Base-by-base conservation (phyloP, 2,113 vertebrate genomes). In the Syngnathus typhle region DNA sequence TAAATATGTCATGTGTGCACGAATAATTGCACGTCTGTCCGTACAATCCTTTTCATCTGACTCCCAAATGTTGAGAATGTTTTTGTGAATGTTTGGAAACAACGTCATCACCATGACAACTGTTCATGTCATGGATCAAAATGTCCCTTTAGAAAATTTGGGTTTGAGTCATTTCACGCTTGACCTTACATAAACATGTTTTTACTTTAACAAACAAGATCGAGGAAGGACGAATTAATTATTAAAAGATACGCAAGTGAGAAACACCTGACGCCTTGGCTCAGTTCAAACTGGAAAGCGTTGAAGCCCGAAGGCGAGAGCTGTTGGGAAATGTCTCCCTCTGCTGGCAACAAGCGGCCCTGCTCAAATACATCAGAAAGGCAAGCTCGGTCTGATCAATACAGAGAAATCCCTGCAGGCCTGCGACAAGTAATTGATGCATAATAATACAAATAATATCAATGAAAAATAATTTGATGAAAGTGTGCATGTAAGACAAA, bases 271-370 rank as follows among this genome's bases (percentile, higher is more conserved):
- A 4, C 23, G 49, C n/a, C 52, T 23, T 5, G n/a, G 52, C 52
- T 21, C n/a, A 10, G 21, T 3, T 23, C 23, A 54, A 39, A n/a
- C 27, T 32, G 27, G 6, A 10, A 16, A 18, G 12, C 11, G 6
- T 43, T 62, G 39, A 62, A 62, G 8, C 38, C 13, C 19, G 13
- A 7, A n/a, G 60, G 38, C 39, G 43, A 21, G 21, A 70, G n/a
- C 19, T 32, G 51, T 78, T 63, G 47, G 69, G 51, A 79, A 76
- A 73, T 27, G 55, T 64, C 76, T 15, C 85, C 79, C 79, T 76
- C 85, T 83, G 16, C 61, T 80, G 86, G 8, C 5, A 21, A 64
- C 2, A 27, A 6, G 11, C 21, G 15, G 3, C 8, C 19, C 2
- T 21, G 5, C 19, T 23, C 10, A 43, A 21, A 44, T 10, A 1